A percentile compares a stretch with the other conserved stretches of the same genome.
Conservation (phyloP, 2,797 vertebrate species). For the Masticophis lateralis region DNA sequence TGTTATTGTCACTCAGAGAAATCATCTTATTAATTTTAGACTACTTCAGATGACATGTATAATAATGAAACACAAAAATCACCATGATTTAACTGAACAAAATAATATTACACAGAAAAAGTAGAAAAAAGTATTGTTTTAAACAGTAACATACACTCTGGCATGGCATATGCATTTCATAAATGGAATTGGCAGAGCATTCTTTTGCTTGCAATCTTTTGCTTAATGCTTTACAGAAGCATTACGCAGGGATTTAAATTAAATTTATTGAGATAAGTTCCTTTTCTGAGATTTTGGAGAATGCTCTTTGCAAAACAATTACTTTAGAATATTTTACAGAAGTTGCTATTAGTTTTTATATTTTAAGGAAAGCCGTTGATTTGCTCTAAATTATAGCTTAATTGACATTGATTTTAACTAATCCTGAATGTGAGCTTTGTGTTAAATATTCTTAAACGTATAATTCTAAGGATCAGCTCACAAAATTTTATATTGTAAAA, state of each 20-base stretch:
- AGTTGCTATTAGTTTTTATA: background rate
- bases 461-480: background rate
- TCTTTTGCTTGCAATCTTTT: constrained; percentile 1
- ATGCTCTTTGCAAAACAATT: constrained; percentile 5
- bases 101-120: background rate
- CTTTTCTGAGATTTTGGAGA: constrained; percentile 1
- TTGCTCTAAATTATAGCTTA: background rate
- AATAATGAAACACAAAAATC: background rate
- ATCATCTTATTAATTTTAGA: background rate
- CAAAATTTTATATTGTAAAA: background rate
- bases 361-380: background rate
- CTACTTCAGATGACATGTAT: background rate
- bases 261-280: constrained; percentile 12
- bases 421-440: background rate
- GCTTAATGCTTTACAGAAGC: background rate
- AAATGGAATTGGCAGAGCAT: background rate
- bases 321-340: constrained; percentile 20
- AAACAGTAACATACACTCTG: background rate
- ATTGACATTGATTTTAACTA: background rate
- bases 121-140: constrained; percentile 1
- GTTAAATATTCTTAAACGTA: background rate
- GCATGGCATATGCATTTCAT: background rate
- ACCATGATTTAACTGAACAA: background rate
- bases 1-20: background rate
- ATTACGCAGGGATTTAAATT: constrained; percentile 8